Conservation (phyloP, 1,140 invertebrate genomes). For the Trigoniulus corallinus region DNA sequence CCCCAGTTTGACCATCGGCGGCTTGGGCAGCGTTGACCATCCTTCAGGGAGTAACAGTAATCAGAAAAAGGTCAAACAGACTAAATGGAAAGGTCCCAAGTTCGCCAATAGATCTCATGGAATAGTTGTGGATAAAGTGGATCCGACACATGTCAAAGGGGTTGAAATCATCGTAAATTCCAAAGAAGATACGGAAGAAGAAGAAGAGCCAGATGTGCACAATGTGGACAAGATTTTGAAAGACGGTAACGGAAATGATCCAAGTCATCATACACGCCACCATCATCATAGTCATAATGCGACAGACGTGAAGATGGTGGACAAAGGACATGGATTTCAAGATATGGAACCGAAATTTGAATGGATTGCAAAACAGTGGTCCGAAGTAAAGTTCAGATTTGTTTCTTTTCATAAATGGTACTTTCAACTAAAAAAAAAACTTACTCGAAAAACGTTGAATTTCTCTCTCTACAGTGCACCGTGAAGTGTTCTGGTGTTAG, state of each 20-base stretch:
- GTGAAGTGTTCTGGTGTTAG: slow-evolving; percentile 23
- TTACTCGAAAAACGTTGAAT: neutral
- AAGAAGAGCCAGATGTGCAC: neutral
- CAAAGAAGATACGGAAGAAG: slow-evolving; percentile 9
- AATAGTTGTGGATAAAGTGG: slow-evolving; percentile 17
- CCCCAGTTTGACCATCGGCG: too few relatives aligned
- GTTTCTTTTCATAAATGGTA: neutral
- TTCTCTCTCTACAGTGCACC: slow-evolving; percentile 20
- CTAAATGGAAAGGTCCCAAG: too few relatives aligned
- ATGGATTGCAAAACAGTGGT: slow-evolving; percentile 16
- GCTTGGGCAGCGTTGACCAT: too few relatives aligned
- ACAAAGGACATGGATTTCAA: slow-evolving; percentile 5
- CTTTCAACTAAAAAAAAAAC: neutral
- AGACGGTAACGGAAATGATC: slow-evolving; percentile 3
- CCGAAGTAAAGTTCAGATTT: slow-evolving; percentile 10
- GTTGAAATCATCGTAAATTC: neutral
- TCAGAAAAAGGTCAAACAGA: too few relatives aligned
- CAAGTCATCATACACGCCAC: slow-evolving; percentile 7
- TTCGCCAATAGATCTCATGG: too few relatives aligned
- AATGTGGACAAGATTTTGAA: slow-evolving; percentile 1
- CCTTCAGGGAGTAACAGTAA: too few relatives aligned
- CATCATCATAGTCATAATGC: slow-evolving; percentile 4
- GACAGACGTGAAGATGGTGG: too few relatives aligned
- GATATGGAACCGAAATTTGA: slow-evolving; percentile 11
- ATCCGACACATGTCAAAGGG: slow-evolving; percentile 11